Percentiles rank a stretch among this genome's conserved stretches.
phyloP scores from a whole-genome alignment of 2,888 invertebrate species.

The Dendrolimus houi region DNA sequence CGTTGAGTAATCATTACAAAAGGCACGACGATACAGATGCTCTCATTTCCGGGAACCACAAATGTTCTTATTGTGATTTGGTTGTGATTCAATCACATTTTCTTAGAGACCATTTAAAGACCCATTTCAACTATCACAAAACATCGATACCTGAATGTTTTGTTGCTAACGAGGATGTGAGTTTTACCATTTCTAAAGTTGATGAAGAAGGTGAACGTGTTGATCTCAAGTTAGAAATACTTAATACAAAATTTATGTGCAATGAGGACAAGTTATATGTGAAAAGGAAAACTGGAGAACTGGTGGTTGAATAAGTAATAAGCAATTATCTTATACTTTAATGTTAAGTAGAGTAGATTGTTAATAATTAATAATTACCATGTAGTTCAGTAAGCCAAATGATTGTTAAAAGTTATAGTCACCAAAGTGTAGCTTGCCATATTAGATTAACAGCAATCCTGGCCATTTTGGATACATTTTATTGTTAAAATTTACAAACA shows the following conservation, averaged over 20 bases:
- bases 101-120: slow-evolving; percentile 85
- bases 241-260: slow-evolving; percentile 30
- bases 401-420: slow-evolving; percentile 38
- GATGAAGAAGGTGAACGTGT: slow-evolving; percentile 47
- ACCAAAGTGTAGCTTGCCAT: slow-evolving; percentile 75
- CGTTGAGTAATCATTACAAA: slow-evolving; percentile 84
- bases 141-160: slow-evolving; percentile 75
- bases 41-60: slow-evolving; percentile 77
- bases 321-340: slow-evolving; percentile 8
- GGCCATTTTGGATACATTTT: slow-evolving; percentile 28
- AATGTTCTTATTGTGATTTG: slow-evolving; percentile 90
- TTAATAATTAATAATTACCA: slow-evolving; percentile 9
- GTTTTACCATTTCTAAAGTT: slow-evolving; percentile 69
- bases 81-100: slow-evolving; percentile 84
- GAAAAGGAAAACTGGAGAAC: slow-evolving; percentile 60
- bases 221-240: slow-evolving; percentile 58
- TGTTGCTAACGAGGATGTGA: slow-evolving; percentile 77
- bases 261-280: slow-evolving; percentile 58
- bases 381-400: slow-evolving; percentile 37
- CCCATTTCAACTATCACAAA: slow-evolving; percentile 82
- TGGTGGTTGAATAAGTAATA: slow-evolving; percentile 33
- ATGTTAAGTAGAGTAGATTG: slow-evolving; percentile 14
- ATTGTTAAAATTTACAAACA: background rate
- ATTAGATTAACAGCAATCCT: slow-evolving; percentile 48
- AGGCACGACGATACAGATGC: slow-evolving; percentile 79